phyloP scores from a whole-genome alignment of 2,888 invertebrate species.

The Apamea monoglypha region DNA sequence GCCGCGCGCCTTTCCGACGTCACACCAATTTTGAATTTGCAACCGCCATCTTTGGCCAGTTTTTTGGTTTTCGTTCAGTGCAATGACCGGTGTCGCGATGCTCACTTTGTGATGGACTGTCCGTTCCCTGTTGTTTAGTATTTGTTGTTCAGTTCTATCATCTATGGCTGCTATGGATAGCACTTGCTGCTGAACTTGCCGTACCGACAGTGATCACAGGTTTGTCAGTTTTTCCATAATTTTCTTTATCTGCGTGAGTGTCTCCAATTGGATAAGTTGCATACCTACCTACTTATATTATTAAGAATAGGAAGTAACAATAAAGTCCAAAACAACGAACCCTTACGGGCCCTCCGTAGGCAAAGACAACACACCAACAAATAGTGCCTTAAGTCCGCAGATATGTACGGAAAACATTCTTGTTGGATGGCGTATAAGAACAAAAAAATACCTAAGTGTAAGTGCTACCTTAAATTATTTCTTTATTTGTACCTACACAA shows the following conservation, averaged over 20 bases:
- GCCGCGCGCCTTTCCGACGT: slow-evolving; percentile 85
- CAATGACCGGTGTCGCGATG: slow-evolving; percentile 75
- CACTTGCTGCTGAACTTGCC: slow-evolving; percentile 44
- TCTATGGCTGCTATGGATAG: slow-evolving; percentile 45
- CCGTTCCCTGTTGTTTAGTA: slow-evolving; percentile 48
- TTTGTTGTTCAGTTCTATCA: slow-evolving; percentile 26
- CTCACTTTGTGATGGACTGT: slow-evolving; percentile 74
- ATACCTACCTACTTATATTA: background rate
- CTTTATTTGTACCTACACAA: too few relatives aligned
- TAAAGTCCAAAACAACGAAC: background rate
- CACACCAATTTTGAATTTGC: slow-evolving; percentile 82
- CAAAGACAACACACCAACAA: background rate
- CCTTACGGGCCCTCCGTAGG: background rate
- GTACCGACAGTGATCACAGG: slow-evolving; percentile 34
- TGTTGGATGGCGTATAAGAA: background rate
- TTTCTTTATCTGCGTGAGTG: background rate
- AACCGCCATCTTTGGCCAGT: slow-evolving; percentile 75
- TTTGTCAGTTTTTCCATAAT: slow-evolving; percentile 37
- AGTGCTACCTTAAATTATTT: background rate
- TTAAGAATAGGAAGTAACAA: background rate
- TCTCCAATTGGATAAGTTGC: background rate
- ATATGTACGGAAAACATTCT: background rate
- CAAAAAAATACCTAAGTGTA: background rate
- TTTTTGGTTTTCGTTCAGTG: slow-evolving; percentile 73
- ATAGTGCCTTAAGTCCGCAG: too few relatives aligned